Evolutionary conservation across 2,797 vertebrate genomes (phyloP), one percentile per base, ranked within the genome.

Genomic region (Tapirus indicus): DNA sequence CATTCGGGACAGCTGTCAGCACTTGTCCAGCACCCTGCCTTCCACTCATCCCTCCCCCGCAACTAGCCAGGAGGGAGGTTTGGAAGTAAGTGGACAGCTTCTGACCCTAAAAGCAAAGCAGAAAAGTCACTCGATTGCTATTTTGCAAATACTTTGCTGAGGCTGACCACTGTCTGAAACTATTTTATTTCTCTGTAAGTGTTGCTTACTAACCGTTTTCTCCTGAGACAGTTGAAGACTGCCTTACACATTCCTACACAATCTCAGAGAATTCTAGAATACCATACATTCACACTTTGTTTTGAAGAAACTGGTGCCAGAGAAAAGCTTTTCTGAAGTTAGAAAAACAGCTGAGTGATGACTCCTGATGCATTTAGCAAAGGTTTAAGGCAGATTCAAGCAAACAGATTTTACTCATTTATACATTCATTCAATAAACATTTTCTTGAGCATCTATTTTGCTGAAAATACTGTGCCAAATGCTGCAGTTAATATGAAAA

Each of bases 1-100:
- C 88, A 29, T 91, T 97, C n/a, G 10, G 68, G 92, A 97, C 74
- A 87, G 44, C 95, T 96, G 97, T 97, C 93, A 97, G 78, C 85
- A 97, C 89, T 87, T 58, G 80, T 44, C 12, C 92, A 85, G 91
- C 64, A 62, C 95, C 94, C 95, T 49, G 86, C 60, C 64, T 94
- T 97, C 62, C 13, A 93, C 71, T 52, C 25, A 0, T 58, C 0
- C 0, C 78, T 97, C 56, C 80, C 71, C 66, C 88, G 54, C 68
- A 87, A 94, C 94, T 97, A 97, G 64, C 56, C 29, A 95, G 41
- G 64, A 97, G 91, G 27, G 49, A 82, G 69, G 77, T 49, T 86
- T 96, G 35, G 49, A 95, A 94, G 75, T 0, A 2, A 92, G 91
- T 9, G 54, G 87, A 97, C 56, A 84, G 71, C 25, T 74, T 92